These are phyloP conservation scores for Lethrus apterus DNA, from an alignment of 1,140 invertebrate genomes.

Conservation along the genomic window DNA sequence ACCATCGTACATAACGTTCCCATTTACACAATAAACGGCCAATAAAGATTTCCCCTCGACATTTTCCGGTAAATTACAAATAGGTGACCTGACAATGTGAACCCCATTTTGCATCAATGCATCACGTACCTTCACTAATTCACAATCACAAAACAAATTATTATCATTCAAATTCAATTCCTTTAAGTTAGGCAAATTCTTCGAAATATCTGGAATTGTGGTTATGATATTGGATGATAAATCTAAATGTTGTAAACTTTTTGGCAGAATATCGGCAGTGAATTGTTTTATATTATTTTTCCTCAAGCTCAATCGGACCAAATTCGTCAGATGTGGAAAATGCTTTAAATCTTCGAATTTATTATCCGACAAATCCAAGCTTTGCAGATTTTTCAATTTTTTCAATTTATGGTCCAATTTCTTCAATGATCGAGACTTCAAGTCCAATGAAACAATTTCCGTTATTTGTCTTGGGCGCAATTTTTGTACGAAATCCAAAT, in stretches of 20 bases:
- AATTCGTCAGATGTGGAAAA: constrained; percentile 46
- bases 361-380: constrained; percentile 51
- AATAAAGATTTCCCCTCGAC: not conserved
- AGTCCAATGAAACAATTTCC: constrained; percentile 1
- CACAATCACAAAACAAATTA: constrained; percentile 17
- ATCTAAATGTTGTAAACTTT: constrained; percentile 50
- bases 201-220: constrained; percentile 1
- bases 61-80: constrained; percentile 12
- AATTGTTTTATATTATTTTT: constrained; percentile 47
- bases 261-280: constrained; percentile 46
- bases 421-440: not conserved
- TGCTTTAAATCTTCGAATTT: constrained; percentile 48
- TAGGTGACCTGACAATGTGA: not conserved
- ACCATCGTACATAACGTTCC: not conserved
- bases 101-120: constrained; percentile 2
- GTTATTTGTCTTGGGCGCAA: not conserved
- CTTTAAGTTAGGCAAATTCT: constrained; percentile 11
- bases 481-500: constrained; percentile 12
- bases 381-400: constrained; percentile 48
- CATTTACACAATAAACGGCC: constrained; percentile 14
- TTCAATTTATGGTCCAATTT: constrained; percentile 34
- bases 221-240: constrained; percentile 50
- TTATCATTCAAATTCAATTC: constrained; percentile 18
- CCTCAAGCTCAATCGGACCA: constrained; percentile 49
- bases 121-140: constrained; percentile 9